Conservation (phyloP, 2,797 vertebrate species). For the Spatula versicolor region DNA sequence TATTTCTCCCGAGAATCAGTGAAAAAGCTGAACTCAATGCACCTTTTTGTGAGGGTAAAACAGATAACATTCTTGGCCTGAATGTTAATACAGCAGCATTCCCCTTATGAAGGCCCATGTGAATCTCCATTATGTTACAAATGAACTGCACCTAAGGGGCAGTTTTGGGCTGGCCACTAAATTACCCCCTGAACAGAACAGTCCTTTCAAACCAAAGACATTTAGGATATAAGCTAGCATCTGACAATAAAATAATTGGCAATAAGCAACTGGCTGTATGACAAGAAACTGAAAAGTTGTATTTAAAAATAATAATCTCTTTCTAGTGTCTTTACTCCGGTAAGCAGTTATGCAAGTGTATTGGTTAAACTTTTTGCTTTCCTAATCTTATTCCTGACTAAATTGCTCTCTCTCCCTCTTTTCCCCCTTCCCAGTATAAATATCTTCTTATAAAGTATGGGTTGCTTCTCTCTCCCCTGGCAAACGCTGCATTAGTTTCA, state of each 20-base stretch:
- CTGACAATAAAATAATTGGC: not conserved
- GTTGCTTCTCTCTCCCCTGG: not conserved
- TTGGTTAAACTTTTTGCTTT: not conserved
- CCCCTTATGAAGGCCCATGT: not conserved
- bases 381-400: not conserved
- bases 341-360: not conserved
- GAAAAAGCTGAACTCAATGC: conserved; percentile 3
- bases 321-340: not conserved
- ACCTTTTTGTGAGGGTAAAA: not conserved
- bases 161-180: not conserved
- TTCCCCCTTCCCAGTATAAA: not conserved
- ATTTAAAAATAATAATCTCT: not conserved
- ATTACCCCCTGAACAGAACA: not conserved
- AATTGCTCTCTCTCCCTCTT: not conserved
- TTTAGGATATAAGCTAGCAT: not conserved
- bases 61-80: not conserved
- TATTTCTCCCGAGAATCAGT: conserved; percentile 14
- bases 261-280: not conserved
- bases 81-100: not conserved
- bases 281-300: not conserved
- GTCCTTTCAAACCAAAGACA: not conserved
- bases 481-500: not conserved
- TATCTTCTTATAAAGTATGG: not conserved
- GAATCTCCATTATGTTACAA: conserved; percentile 60
- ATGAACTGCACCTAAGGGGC: not conserved